These are phyloP conservation scores for Crioceris asparagi DNA, from an alignment of 2,888 invertebrate genomes.

Conservation along the genomic window DNA sequence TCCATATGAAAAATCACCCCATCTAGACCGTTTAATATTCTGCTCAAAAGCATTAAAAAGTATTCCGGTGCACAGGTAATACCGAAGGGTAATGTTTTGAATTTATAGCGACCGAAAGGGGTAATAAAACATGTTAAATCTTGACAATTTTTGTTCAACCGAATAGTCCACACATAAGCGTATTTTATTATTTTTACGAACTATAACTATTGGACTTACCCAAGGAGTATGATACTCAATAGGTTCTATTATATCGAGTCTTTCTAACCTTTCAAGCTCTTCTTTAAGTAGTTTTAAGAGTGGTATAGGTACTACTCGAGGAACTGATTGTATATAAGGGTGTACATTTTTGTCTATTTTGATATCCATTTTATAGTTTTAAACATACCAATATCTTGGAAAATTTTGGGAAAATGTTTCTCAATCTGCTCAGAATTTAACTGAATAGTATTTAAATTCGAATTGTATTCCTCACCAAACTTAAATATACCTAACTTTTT, in stretches of 20 bases:
- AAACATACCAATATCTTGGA: conserved; percentile 10
- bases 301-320: conserved; percentile 16
- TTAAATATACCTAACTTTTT: not conserved
- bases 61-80: conserved; percentile 15
- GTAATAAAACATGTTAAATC: conserved; percentile 16
- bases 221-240: conserved; percentile 11
- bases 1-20: conserved; percentile 13
- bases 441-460: conserved; percentile 4
- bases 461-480: too few relatives aligned
- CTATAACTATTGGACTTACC: conserved; percentile 15
- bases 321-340: conserved; percentile 14
- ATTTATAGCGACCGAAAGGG: conserved; percentile 14
- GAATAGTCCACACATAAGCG: conserved; percentile 17
- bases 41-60: conserved; percentile 9
- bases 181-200: conserved; percentile 11
- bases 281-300: conserved; percentile 15
- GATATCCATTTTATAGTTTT: conserved; percentile 11
- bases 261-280: conserved; percentile 12
- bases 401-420: conserved; percentile 11
- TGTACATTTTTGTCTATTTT: conserved; percentile 8
- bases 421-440: conserved; percentile 2
- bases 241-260: conserved; percentile 14
- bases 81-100: conserved; percentile 13
- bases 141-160: conserved; percentile 14
- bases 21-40: conserved; percentile 11